Evolutionary conservation across 2,797 vertebrate species (phyloP), one percentile per base, ranked within the genome.

Genomic region (Sebastiscus tertius): DNA sequence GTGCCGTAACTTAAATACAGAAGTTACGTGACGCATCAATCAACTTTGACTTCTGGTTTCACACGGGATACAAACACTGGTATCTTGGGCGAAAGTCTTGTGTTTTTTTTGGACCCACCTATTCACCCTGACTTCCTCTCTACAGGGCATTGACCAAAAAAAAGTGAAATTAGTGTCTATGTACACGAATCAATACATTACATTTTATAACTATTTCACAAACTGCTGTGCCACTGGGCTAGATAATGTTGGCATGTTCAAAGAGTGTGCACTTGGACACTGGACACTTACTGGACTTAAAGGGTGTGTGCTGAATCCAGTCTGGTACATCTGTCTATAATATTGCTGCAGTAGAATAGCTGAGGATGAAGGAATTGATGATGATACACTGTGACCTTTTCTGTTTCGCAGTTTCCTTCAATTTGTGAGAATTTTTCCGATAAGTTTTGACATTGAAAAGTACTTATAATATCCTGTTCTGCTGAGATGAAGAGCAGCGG

Each of bases 401-500:
- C 31, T 77, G 24, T 75, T 79, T 26, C 80, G 56, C 58, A 27
- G 71, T 68, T 83, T 85, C 77, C 84, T 84, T 67, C 67, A 82
- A 80, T 58, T 36, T 64, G 60, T 72, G 63, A 31, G 55, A 60
- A 60, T 80, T 87, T 67, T 80, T 75, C 72, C 72, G 42, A 18
- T 63, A 71, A 52, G 79, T 89, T 88, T 80, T 90, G 88, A 94
- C 88, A 92, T 76, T 89, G 83, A 88, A 92, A 91, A 90, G 86
- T 87, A 88, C 87, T 87, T 82, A 59, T 61, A 89, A 91, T 91
- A 92, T 93, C 77, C 87, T 79, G 89, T 92, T 92, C 77, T 88
- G 91, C 70, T n/a, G 75, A 94, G 85, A 95, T 94, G 90, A 93
- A 93, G 92, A 90, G 87, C 86, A 83, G 76, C 80, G 64, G 85